Percentiles rank a stretch among this genome's conserved stretches.
These are phyloP conservation scores for Eupithecia tripunctaria DNA, from an alignment of 2,888 invertebrate species.

Conservation along the genomic window DNA sequence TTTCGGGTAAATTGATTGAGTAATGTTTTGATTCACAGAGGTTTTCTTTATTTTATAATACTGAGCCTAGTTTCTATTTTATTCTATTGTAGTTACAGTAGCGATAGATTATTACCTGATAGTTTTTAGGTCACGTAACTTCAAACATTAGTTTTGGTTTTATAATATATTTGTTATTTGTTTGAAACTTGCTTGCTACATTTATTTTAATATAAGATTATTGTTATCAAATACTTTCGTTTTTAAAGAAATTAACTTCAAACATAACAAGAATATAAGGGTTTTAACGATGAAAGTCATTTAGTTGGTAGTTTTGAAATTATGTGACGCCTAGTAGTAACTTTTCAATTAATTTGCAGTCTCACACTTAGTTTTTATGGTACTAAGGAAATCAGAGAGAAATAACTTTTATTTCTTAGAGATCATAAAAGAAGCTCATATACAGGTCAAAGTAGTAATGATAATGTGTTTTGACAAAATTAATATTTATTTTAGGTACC, in stretches of 20 bases:
- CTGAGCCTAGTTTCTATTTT: constrained; percentile 11
- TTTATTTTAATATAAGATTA: too few species aligned
- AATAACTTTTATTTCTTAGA: neutral
- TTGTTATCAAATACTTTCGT: neutral
- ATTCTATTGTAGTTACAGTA: neutral
- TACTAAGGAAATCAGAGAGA: neutral
- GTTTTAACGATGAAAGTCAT: too few species aligned
- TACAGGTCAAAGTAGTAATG: neutral
- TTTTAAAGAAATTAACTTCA: neutral
- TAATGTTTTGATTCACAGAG: constrained; percentile 63
- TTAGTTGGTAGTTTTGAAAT: too few species aligned
- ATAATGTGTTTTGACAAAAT: too few species aligned
- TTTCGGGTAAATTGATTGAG: constrained; percentile 69
- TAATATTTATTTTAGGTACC: too few species aligned
- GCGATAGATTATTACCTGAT: neutral
- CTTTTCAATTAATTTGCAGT: too few species aligned
- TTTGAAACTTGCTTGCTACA: too few species aligned
- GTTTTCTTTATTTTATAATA: constrained; percentile 44
- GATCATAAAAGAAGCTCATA: neutral
- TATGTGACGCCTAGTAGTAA: too few species aligned
- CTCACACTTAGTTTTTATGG: too few species aligned
- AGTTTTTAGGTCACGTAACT: neutral
- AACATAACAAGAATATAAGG: neutral
- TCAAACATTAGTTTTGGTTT: neutral
- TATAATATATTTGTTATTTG: too few species aligned